phyloP scores from a whole-genome alignment of 1,140 invertebrate species.

The Neodiprion lecontei region DNA sequence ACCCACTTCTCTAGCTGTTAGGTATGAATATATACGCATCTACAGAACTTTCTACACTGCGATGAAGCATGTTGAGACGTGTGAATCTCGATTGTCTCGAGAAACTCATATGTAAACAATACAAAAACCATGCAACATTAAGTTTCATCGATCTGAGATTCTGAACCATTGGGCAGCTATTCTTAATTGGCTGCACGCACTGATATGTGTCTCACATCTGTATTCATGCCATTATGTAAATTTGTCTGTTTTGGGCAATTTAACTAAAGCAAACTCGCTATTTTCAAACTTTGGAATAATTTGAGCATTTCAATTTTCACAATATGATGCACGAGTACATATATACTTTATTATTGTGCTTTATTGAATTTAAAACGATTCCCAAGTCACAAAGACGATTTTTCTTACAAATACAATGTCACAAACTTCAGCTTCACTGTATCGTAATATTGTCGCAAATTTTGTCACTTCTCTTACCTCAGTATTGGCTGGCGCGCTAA shows the following conservation, averaged over 20 bases:
- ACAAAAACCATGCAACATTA: slow-evolving; percentile 43
- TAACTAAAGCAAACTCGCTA: not conserved
- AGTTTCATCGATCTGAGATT: slow-evolving; percentile 32
- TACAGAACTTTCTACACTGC: too few relatives aligned
- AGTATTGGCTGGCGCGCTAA: slow-evolving; percentile 87
- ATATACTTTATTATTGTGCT: too few relatives aligned
- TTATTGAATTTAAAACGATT: too few relatives aligned
- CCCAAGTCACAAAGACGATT: too few relatives aligned
- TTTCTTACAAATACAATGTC: too few relatives aligned
- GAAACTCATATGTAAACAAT: slow-evolving; percentile 31
- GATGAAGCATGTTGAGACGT: slow-evolving; percentile 34
- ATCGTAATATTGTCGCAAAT: slow-evolving; percentile 13
- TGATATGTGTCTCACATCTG: slow-evolving; percentile 43
- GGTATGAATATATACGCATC: too few relatives aligned
- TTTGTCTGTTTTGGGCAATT: slow-evolving; percentile 12
- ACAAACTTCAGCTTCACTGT: not conserved
- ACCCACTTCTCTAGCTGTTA: too few relatives aligned
- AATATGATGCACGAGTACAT: too few relatives aligned
- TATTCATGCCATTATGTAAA: slow-evolving; percentile 15
- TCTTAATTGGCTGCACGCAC: slow-evolving; percentile 37
- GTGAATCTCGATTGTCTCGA: slow-evolving; percentile 25
- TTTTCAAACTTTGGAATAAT: too few relatives aligned
- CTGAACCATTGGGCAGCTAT: slow-evolving; percentile 46
- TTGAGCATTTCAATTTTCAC: too few relatives aligned
- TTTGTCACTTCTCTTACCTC: slow-evolving; percentile 35